phyloP scores from a whole-genome alignment of 1,140 invertebrate species.

The Calosoma granatense region DNA sequence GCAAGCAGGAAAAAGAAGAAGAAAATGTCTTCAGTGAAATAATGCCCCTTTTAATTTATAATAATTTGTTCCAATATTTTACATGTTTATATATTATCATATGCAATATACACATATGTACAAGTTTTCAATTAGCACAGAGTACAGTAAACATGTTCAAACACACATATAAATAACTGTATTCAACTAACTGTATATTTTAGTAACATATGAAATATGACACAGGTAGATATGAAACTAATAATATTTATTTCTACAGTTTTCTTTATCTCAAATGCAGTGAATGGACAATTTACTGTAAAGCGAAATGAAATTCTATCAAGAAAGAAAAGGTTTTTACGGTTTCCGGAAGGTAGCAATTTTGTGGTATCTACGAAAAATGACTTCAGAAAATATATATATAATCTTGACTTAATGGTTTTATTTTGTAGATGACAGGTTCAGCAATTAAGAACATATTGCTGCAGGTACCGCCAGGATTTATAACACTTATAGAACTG shows the following conservation, averaged over 20 bases:
- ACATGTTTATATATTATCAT: too few relatives aligned
- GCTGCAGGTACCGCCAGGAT: conserved; percentile 6
- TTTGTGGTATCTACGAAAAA: background rate
- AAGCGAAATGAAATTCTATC: conserved; percentile 34
- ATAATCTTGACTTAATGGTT: conserved; percentile 11
- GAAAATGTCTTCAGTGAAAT: too few relatives aligned
- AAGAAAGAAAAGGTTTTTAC: conserved; percentile 57
- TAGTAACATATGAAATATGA: too few relatives aligned
- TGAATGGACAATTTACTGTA: background rate
- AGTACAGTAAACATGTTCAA: too few relatives aligned
- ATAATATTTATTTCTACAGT: background rate
- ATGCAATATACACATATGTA: too few relatives aligned
- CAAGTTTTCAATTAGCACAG: too few relatives aligned
- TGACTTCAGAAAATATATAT: conserved; percentile 13
- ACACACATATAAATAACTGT: too few relatives aligned
- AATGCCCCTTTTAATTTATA: too few relatives aligned
- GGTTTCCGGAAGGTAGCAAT: conserved; percentile 63
- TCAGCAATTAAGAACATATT: conserved; percentile 22
- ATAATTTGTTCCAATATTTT: too few relatives aligned
- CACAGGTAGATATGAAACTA: background rate
- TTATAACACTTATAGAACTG: background rate
- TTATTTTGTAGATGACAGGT: conserved; percentile 21
- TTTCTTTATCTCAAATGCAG: background rate
- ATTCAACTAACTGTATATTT: too few relatives aligned
- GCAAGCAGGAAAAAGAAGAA: too few relatives aligned